Evolutionary conservation across 2,113 vertebrate species (phyloP), one percentile per base, ranked within the genome.

Genomic region (Ammodramus savannarum): DNA sequence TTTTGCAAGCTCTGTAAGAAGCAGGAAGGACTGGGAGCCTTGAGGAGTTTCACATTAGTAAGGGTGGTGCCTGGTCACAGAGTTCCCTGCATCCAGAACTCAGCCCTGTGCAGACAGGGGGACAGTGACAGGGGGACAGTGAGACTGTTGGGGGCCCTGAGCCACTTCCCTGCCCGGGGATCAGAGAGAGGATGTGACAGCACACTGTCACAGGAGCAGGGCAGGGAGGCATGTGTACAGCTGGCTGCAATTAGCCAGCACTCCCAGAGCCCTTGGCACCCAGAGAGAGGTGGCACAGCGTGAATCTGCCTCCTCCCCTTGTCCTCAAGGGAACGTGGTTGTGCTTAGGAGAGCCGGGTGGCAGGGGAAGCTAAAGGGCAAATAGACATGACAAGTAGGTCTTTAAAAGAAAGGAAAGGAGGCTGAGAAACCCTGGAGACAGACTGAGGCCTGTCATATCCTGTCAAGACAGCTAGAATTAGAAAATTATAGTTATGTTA

Each of bases 141-240:
- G 21, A 44, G 48, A 7, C 29, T 43, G 11, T 7, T 17, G 11
- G 57, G 43, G 0, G 0, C 16, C 65, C 15, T 7, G 1, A 49
- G 46, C 11, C 13, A 7, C 49, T 18, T 26, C 21, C 31, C 21
- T 76, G 49, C 12, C 71, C 25, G 58, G 4, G 17, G 7, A 57
- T 67, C 21, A 29, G 43, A 19, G 29, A 68, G 39, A 20, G 34
- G 58, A 36, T 66, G 72, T 80, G 86, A 57, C 41, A 75, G 23
- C 23, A 16, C 3, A 0, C n/a, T 59, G 44, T 17, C 62, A 44
- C 13, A 25, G 32, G 34, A 65, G 48, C 20, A 54, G 21, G 36
- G 13, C 4, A 11, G 54, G 22, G 65, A 46, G 17, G 38, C 31
- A 12, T 58, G 43, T 27, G 46, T 49, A 31, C 17, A 44, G 41